Percentiles rank a stretch among this genome's conserved stretches.
Conservation (phyloP, 1,140 invertebrate genomes). For the Littorina saxatilis region DNA sequence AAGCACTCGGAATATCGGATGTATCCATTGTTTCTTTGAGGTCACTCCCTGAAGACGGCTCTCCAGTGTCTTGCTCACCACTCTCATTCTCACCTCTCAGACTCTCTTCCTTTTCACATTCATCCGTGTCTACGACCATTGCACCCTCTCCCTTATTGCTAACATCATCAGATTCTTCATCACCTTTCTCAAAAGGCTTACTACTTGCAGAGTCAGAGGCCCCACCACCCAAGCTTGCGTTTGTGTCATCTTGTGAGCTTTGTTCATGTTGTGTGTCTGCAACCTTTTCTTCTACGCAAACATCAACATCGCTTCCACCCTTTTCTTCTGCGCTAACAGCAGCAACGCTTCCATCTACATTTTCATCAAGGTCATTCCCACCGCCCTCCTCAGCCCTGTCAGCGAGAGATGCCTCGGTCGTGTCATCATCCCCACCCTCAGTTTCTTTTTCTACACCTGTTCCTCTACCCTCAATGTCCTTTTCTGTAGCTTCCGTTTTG, state of each 20-base stretch:
- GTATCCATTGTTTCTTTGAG: too few relatives aligned
- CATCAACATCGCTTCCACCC: background rate
- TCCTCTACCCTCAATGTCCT: background rate
- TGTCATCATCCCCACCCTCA: background rate
- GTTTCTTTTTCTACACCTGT: background rate
- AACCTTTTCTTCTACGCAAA: background rate
- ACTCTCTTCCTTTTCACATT: constrained; percentile 8
- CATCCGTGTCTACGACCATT: constrained; percentile 8
- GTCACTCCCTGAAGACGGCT: background rate
- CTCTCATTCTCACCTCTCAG: background rate
- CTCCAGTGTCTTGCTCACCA: background rate
- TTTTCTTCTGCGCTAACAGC: background rate
- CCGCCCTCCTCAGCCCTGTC: background rate
- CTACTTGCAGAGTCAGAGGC: background rate
- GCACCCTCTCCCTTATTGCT: constrained; percentile 20
- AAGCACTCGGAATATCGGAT: too few relatives aligned
- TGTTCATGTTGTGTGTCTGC: background rate
- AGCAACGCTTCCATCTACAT: background rate
- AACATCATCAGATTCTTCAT: constrained; percentile 1
- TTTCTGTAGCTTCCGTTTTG: background rate
- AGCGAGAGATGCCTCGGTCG: background rate
- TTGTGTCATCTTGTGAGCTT: constrained; percentile 13
- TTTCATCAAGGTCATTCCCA: constrained; percentile 20
- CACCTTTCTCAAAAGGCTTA: background rate
- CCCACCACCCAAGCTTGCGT: background rate